Percentiles rank a stretch among this genome's conserved stretches.
These are phyloP conservation scores for Anguilla japonica DNA, from an alignment of 2,113 vertebrate species.

Conservation along the genomic window DNA sequence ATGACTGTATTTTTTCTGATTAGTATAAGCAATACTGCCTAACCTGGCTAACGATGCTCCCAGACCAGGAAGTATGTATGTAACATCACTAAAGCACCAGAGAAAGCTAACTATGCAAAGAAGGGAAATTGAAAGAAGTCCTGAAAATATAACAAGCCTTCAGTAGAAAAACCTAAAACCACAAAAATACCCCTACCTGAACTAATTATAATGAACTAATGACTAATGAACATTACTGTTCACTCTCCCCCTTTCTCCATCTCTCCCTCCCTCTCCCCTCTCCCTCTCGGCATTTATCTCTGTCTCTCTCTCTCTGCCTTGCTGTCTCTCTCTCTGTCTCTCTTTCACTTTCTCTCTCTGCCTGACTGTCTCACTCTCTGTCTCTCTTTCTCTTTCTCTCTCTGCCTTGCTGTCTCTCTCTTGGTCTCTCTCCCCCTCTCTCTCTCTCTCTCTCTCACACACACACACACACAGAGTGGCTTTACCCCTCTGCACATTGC, in stretches of 20 bases:
- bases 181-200: no score
- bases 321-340: background rate
- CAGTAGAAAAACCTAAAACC: no score
- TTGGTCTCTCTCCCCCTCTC: background rate
- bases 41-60: no score
- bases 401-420: background rate
- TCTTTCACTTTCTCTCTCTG: background rate
- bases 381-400: background rate
- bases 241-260: background rate
- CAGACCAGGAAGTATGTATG: no score
- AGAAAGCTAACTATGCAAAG: no score
- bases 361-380: background rate
- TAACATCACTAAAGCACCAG: no score
- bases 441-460: slow-evolving; percentile 25
- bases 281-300: background rate
- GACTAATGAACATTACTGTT: background rate
- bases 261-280: slow-evolving; percentile 14
- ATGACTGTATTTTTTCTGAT: no score
- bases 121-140: no score
- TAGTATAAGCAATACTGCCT: no score
- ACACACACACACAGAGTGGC: slow-evolving; percentile 76
- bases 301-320: background rate
- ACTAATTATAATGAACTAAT: no score
- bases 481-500: slow-evolving; percentile 96
- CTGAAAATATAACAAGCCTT: no score